Percentiles rank a stretch among this genome's conserved stretches.
These are phyloP conservation scores for Indri indri DNA, from an alignment of 2,113 vertebrate genomes.

Conservation along the genomic window DNA sequence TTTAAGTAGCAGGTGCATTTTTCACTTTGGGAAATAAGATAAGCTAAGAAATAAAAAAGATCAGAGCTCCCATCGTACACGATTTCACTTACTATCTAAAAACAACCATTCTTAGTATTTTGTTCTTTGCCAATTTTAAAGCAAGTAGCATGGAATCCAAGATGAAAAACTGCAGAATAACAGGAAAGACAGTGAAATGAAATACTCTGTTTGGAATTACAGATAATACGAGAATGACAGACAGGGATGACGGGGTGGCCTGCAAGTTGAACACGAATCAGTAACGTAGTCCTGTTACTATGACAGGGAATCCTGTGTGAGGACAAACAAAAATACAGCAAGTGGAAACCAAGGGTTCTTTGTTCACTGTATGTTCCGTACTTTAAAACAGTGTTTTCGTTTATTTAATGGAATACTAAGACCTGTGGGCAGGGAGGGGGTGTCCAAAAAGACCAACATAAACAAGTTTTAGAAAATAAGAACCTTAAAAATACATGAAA, in stretches of 20 bases:
- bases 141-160: constrained; percentile 27
- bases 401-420: neutral
- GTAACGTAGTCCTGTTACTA: neutral
- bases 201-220: constrained; percentile 25
- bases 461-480: neutral
- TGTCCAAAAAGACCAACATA: neutral
- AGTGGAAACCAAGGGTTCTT: neutral
- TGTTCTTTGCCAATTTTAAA: constrained; percentile 56
- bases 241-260: neutral
- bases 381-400: neutral
- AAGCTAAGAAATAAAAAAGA: constrained; percentile 52
- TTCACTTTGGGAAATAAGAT: constrained; percentile 59
- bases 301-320: neutral
- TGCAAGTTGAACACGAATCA: neutral
- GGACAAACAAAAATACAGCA: neutral
- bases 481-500: neutral
- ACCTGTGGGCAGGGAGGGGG: neutral
- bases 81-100: neutral
- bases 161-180: neutral
- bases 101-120: constrained; percentile 50
- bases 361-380: neutral
- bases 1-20: constrained; percentile 63
- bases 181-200: neutral
- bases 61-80: neutral
- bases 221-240: neutral